Evolutionary conservation across 2,888 invertebrate species (phyloP).

Genomic region (Horisme vitalbata): DNA sequence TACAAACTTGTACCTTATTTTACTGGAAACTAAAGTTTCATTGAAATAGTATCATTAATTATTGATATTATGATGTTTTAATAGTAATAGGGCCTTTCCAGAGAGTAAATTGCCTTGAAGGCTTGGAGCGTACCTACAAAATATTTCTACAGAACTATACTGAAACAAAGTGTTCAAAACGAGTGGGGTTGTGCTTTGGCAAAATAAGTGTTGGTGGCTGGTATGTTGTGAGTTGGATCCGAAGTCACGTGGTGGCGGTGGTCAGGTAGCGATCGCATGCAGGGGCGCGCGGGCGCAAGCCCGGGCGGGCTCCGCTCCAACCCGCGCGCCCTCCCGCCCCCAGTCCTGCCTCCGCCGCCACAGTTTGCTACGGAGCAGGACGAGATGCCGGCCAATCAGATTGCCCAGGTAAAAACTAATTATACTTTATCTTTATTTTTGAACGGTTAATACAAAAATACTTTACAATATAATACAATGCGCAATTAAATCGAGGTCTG

Average conservation of each 20-base stretch:
- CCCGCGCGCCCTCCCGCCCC: constrained; percentile 78
- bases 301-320: constrained; percentile 75
- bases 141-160: background rate
- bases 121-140: background rate
- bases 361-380: constrained; percentile 73
- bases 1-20: no score
- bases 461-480: no score
- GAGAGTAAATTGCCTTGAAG: no score
- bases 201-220: constrained; percentile 21
- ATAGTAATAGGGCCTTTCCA: no score
- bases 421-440: no score
- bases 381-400: constrained; percentile 79
- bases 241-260: constrained; percentile 53
- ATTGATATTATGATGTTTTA: no score
- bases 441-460: no score
- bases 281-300: constrained; percentile 78
- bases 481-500: no score
- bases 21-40: no score
- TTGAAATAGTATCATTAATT: no score
- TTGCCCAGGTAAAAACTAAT: constrained; percentile 64
- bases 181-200: constrained; percentile 32
- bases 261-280: constrained; percentile 72
- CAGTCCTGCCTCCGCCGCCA: constrained; percentile 74
- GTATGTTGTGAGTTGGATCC: constrained; percentile 31
- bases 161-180: background rate